phyloP scores from a whole-genome alignment of 2,113 vertebrate species.

The Actenoides hombroni region DNA sequence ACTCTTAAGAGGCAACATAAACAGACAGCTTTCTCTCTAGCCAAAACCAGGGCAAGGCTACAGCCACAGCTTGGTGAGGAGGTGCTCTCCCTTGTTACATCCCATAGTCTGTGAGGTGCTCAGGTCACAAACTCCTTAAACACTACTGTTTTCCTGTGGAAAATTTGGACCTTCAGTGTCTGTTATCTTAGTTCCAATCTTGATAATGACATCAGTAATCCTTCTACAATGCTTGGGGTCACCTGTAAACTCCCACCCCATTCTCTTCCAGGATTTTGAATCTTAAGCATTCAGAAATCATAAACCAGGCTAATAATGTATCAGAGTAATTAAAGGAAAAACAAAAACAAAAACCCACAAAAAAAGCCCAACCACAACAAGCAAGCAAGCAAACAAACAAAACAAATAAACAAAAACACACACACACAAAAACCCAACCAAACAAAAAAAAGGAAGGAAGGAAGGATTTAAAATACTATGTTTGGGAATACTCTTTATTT shows the following conservation, averaged over 20 bases:
- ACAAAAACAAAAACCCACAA: neutral
- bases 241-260: neutral
- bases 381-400: too few species aligned
- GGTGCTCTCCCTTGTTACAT: neutral
- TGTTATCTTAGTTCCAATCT: neutral
- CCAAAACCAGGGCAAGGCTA: neutral
- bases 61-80: neutral
- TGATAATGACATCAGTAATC: neutral
- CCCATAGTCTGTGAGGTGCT: neutral
- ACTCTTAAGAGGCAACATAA: neutral
- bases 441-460: too few species aligned
- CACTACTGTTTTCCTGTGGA: accelerated
- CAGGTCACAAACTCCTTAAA: neutral
- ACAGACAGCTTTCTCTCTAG: neutral
- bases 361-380: too few species aligned
- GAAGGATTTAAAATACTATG: neutral
- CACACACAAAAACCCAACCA: too few species aligned
- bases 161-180: neutral
- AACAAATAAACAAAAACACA: neutral
- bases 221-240: neutral
- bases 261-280: neutral
- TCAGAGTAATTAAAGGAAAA: neutral
- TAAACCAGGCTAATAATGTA: neutral
- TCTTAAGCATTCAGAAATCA: neutral
- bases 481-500: neutral